These are phyloP conservation scores for Enteromius argenteus DNA, from an alignment of 2,797 vertebrate genomes.

Conservation along the genomic window DNA sequence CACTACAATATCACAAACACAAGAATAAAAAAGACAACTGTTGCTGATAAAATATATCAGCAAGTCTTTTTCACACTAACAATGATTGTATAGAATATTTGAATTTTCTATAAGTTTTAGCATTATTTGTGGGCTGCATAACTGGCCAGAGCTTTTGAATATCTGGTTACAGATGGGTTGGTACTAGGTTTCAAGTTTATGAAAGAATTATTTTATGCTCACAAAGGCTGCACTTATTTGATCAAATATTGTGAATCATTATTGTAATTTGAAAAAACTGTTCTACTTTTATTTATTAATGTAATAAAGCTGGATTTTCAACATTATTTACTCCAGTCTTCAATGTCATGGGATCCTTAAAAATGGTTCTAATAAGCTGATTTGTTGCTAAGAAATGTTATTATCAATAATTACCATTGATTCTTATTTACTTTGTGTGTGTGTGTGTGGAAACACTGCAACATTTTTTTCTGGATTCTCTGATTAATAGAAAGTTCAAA, in stretches of 20 bases:
- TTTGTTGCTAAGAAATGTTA: neutral
- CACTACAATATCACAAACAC: constrained; percentile 72
- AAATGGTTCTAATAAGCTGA: neutral
- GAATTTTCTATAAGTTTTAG: neutral
- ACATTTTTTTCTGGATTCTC: neutral
- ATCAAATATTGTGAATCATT: neutral
- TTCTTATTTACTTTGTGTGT: too few species aligned
- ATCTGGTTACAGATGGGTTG: neutral
- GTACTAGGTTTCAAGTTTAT: neutral
- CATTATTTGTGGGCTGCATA: neutral
- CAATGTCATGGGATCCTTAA: neutral
- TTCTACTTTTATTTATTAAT: neutral
- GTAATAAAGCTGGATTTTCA: neutral
- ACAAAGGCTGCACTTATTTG: neutral
- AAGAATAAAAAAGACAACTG: neutral
- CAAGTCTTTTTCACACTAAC: neutral
- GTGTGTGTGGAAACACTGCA: neutral
- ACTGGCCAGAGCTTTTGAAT: neutral
- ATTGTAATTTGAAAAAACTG: neutral
- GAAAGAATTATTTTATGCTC: neutral
- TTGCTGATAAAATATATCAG: neutral
- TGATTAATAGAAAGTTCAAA: neutral
- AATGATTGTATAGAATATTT: constrained; percentile 3
- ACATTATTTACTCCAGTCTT: neutral
- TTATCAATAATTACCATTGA: neutral